phyloP scores from a whole-genome alignment of 1,140 invertebrate genomes.

The Drosophila sproati region DNA sequence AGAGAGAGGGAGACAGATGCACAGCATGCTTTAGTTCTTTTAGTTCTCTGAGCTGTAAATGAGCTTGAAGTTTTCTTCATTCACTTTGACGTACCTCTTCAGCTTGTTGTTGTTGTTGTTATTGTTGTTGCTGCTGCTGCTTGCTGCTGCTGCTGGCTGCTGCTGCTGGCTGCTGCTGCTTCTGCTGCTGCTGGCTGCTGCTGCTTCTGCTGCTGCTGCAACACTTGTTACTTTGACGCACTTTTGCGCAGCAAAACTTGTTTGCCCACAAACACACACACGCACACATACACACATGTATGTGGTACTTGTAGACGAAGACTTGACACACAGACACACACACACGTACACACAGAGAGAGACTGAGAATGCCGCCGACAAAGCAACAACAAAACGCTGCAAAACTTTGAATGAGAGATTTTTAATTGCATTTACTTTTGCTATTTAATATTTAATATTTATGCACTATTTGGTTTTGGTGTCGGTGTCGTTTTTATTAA shows the following conservation, averaged over 20 bases:
- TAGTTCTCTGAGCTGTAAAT: neutral
- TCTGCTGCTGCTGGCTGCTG: neutral
- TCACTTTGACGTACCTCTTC: conserved; percentile 35
- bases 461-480: too few species aligned
- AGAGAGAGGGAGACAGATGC: neutral
- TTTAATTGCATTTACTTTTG: too few species aligned
- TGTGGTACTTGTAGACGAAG: conserved; percentile 1
- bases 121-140: neutral
- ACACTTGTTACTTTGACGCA: conserved; percentile 52
- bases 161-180: too few species aligned
- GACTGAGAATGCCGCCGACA: conserved; percentile 20
- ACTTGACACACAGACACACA: conserved; percentile 2
- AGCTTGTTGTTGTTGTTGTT: conserved; percentile 22
- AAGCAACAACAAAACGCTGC: conserved; percentile 32
- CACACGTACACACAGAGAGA: too few species aligned
- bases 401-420: neutral
- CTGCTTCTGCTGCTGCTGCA: conserved; percentile 17
- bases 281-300: conserved; percentile 33
- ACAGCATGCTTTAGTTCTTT: neutral
- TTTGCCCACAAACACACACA: conserved; percentile 58
- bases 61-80: neutral
- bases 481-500: too few species aligned
- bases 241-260: conserved; percentile 51
- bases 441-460: too few species aligned
- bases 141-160: too few species aligned